Evolutionary conservation across 1,140 invertebrate species (phyloP).

Genomic region (Brachionus koreanus): DNA sequence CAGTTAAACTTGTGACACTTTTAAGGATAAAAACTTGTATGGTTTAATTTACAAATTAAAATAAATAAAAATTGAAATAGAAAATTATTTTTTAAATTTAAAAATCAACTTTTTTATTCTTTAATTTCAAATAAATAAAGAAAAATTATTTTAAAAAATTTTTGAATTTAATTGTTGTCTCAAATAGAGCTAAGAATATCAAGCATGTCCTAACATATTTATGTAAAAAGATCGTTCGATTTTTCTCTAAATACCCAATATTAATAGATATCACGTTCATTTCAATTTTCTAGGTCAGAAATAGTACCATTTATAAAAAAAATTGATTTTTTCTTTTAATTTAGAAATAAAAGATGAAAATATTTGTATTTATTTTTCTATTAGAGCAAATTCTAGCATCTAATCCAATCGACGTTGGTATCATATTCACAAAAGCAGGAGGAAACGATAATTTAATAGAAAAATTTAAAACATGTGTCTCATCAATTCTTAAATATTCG

Average conservation of each 20-base stretch:
- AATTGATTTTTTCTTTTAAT: neutral
- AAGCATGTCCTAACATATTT: neutral
- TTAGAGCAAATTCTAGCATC: neutral
- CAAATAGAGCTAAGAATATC: neutral
- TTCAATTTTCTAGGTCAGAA: neutral
- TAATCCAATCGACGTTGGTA: constrained; percentile 50
- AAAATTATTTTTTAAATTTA: too few species aligned
- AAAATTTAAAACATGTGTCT: constrained; percentile 64
- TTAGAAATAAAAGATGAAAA: neutral
- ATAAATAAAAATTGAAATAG: too few species aligned
- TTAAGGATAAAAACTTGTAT: too few species aligned
- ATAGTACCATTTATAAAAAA: neutral
- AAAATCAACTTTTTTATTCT: too few species aligned
- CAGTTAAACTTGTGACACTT: too few species aligned
- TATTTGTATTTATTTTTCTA: neutral
- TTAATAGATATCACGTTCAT: neutral
- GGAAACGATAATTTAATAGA: constrained; percentile 62
- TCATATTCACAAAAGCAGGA: constrained; percentile 65
- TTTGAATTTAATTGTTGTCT: neutral
- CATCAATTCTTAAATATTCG: constrained; percentile 62
- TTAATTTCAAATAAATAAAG: neutral
- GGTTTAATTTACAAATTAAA: too few species aligned
- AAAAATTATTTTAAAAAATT: neutral
- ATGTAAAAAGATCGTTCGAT: neutral
- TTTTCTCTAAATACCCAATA: neutral